A percentile compares a stretch with the other conserved stretches of the same genome.
These are phyloP conservation scores for Neodon shergylaensis DNA, from an alignment of 2,113 vertebrate genomes.

Conservation along the genomic window DNA sequence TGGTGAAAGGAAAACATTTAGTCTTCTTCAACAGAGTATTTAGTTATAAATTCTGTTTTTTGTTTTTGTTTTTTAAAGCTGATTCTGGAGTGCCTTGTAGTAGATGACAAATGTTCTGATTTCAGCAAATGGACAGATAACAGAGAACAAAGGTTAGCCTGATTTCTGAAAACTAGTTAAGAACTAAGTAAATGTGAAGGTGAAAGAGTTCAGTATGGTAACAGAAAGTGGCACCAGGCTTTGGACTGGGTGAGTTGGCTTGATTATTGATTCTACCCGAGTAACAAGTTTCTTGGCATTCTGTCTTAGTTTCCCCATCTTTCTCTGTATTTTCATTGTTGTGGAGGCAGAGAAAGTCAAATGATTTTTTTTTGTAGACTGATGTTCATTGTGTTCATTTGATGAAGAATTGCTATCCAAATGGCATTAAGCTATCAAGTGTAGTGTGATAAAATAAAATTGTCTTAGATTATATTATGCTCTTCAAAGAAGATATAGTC, in stretches of 20 bases:
- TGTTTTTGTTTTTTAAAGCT: background rate
- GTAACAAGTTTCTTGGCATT: background rate
- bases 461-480: background rate
- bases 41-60: background rate
- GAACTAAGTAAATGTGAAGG: background rate
- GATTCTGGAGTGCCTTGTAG: background rate
- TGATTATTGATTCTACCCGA: slow-evolving; percentile 1
- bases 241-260: slow-evolving; percentile 25
- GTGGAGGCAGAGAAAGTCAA: slow-evolving; percentile 30
- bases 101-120: background rate
- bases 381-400: slow-evolving; percentile 20
- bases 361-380: slow-evolving; percentile 40
- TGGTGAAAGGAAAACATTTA: background rate
- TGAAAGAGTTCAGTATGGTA: background rate
- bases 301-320: background rate
- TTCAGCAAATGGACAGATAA: background rate
- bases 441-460: slow-evolving; percentile 17
- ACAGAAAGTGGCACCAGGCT: background rate
- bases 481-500: background rate
- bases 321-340: slow-evolving; percentile 43
- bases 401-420: background rate
- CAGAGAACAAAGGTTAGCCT: background rate
- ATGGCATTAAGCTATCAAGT: background rate
- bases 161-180: background rate
- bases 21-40: background rate